Evolutionary conservation across 2,797 vertebrate genomes (phyloP), one percentile per base, ranked within the genome.

Genomic region (Karalla daura): DNA sequence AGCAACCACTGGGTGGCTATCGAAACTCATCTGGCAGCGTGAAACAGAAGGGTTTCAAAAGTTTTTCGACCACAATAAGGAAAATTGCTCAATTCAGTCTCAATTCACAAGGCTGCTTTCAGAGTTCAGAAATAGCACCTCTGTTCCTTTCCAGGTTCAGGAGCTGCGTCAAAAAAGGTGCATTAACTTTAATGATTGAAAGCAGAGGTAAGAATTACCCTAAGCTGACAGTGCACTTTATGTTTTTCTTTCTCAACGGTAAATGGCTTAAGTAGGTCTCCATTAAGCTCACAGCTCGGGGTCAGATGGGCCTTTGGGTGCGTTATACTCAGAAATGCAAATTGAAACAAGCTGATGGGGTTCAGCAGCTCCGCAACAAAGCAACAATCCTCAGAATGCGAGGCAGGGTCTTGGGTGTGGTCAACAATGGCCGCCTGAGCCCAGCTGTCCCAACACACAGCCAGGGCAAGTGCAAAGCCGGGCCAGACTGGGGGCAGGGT

Each of bases 381-480:
- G 24, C 28, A 79, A 56, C 52, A 54, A 83, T 80, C 68, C 62
- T 56, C 21, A 81, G 77, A 86, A 86, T 84, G 51, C 59, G 46
- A 80, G 79, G 77, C 11, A 47, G 77, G 56, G 66, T 66, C 82
- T 50, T 10, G 78, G 78, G 81, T 76, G 88, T 68, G 87, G 81
- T 74, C 81, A 81, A 86, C 79, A 86, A 86, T 63, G 76, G 51
- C 30, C 24, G 61, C 49, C 73, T 63, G 58, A 72, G 49, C 53
- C 78, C 86, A 78, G 85, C 89, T 91, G 91, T 87, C 86, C 76
- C 63, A 72, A 80, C n/a, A n/a, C n/a, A n/a, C 70, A 88, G 64
- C 5, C 71, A 75, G 87, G 83, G 81, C 88, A 79, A 84, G 86
- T 88, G 89, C 83, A 88, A 86, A 88, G 82, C 70, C 66, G 20